phyloP scores from a whole-genome alignment of 2,797 vertebrate species.

The Rhinophrynus dorsalis region DNA sequence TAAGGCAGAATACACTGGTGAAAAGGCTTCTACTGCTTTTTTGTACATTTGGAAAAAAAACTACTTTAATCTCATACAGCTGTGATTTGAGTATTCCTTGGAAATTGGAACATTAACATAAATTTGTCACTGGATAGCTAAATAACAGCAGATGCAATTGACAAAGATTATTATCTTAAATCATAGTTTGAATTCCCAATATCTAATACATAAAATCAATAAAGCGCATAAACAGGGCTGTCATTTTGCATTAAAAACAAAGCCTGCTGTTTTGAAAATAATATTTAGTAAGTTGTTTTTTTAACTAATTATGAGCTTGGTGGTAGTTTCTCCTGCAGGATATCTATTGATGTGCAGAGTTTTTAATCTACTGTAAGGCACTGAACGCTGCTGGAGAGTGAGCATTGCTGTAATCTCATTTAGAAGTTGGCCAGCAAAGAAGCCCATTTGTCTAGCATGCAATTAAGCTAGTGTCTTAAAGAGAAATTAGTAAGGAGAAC shows the following conservation, averaged over 20 bases:
- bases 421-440: slow-evolving; percentile 87
- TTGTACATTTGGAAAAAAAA: slow-evolving; percentile 57
- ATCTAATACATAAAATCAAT: slow-evolving; percentile 97
- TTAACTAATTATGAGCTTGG: slow-evolving; percentile 83
- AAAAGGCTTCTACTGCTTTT: slow-evolving; percentile 12
- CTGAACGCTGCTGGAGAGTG: slow-evolving; percentile 89
- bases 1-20: neutral
- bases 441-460: slow-evolving; percentile 92
- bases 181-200: slow-evolving; percentile 90
- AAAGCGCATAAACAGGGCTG: slow-evolving; percentile 82
- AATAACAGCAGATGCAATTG: slow-evolving; percentile 95
- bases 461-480: slow-evolving; percentile 89
- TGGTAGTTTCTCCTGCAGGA: slow-evolving; percentile 83
- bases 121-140: slow-evolving; percentile 88
- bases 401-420: slow-evolving; percentile 85
- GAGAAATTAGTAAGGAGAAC: slow-evolving; percentile 88
- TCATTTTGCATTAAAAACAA: slow-evolving; percentile 90
- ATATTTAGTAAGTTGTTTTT: slow-evolving; percentile 77
- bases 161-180: slow-evolving; percentile 98
- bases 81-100: slow-evolving; percentile 78
- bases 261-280: slow-evolving; percentile 88
- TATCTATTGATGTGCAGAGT: slow-evolving; percentile 84
- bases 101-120: slow-evolving; percentile 85
- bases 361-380: slow-evolving; percentile 84
- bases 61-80: slow-evolving; percentile 70